phyloP scores from a whole-genome alignment of 2,888 invertebrate genomes.

The Chrysolina americana region DNA sequence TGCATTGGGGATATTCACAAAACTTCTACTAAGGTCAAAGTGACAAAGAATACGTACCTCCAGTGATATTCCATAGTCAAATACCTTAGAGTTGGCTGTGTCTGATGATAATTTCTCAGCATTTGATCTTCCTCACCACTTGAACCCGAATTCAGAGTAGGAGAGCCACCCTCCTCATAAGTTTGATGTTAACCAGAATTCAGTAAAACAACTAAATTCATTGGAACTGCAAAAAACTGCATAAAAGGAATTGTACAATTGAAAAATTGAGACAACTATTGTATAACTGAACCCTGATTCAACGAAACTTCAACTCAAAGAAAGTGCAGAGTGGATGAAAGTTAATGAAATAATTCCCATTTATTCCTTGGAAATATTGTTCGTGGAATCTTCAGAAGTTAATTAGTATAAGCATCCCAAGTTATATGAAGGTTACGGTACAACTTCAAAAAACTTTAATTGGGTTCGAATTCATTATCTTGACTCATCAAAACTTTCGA shows the following conservation, averaged over 20 bases:
- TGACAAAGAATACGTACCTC: too few relatives aligned
- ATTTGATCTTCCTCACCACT: too few relatives aligned
- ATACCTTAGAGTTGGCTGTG: too few relatives aligned
- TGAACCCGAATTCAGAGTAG: too few relatives aligned
- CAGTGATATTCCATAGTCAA: too few relatives aligned
- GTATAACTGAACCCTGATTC: neutral
- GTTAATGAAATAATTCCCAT: neutral
- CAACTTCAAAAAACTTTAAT: constrained; percentile 45
- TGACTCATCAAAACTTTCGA: constrained; percentile 16
- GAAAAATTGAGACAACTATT: neutral
- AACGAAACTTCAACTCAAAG: neutral
- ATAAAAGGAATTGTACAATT: too few relatives aligned
- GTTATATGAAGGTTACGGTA: constrained; percentile 40
- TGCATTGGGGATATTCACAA: too few relatives aligned
- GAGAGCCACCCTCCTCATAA: too few relatives aligned
- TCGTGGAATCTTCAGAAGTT: neutral
- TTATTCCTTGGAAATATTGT: neutral
- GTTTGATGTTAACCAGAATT: too few relatives aligned
- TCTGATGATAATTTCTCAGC: too few relatives aligned
- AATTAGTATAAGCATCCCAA: constrained; percentile 32
- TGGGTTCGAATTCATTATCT: constrained; percentile 44
- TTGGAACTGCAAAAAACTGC: neutral
- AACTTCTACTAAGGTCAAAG: too few relatives aligned
- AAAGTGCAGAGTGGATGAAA: neutral
- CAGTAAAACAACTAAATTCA: too few relatives aligned